Evolutionary conservation across 2,797 vertebrate species (phyloP), one percentile per base, ranked within the genome.

Genomic region (Myoxocephalus aenaeus): DNA sequence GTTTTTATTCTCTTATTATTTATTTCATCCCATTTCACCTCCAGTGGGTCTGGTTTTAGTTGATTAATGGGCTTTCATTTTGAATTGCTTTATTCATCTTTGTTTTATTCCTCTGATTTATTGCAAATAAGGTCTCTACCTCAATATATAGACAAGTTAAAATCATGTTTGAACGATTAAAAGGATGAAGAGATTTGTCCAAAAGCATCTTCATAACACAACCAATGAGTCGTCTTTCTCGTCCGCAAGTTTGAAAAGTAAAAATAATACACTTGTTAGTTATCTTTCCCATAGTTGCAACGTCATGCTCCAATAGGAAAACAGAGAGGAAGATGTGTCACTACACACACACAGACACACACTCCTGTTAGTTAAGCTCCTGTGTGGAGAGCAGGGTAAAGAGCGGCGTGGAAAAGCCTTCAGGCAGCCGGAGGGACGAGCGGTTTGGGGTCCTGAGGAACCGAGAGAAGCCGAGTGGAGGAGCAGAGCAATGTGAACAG

Each of bases 361-460:
- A 89, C 84, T 91, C 77, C 75, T 85, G 91, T 94, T 94, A 94
- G 94, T 94, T 75, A 77, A 85, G 87, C 83, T 84, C 67, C 76
- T 86, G 48, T 82, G 86, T 81, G 77, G 75, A 88, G 79, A 76
- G 89, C 84, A 88, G 77, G 85, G 77, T 62, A 76, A 77, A 90
- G 79, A 87, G 89, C 70, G 86, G 80, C 62, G 79, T 3, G 82
- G 82, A 83, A 85, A 89, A 87, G 59, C 66, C 74, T 73, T 76
- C 89, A 90, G 87, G 75, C 85, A 86, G 65, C 83, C 32, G 15
- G 66, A 84, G 86, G 87, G 86, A 50, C 85, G 77, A 79, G 77
- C 72, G 15, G 67, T 80, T 80, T 11, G 50, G 82, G 87, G 80
- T 50, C 80, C 70, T 81, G 34, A 34, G 34, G 34, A 34, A 34